Conservation (phyloP, 2,888 invertebrate genomes). For the Syrista parreyssii region DNA sequence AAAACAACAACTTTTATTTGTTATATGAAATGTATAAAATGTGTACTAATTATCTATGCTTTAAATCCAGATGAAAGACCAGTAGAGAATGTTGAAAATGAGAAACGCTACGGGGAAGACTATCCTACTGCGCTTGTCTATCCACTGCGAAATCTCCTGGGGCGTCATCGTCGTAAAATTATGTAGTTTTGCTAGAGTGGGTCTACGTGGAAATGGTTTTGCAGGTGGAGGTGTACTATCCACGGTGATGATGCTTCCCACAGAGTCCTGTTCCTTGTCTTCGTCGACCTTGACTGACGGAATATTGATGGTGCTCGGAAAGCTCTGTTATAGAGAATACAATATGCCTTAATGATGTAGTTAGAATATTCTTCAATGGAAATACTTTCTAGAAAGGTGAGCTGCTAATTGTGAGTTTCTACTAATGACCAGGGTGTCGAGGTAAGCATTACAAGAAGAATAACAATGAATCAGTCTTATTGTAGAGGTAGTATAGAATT, state of each 20-base stretch:
- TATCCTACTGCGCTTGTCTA: conserved; percentile 82
- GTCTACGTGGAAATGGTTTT: conserved; percentile 54
- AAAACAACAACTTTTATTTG: neutral
- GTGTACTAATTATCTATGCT: neutral
- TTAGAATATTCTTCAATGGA: neutral
- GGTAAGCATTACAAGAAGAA: neutral
- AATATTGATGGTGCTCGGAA: conserved; percentile 73
- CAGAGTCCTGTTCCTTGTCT: conserved; percentile 67
- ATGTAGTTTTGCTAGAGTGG: conserved; percentile 56
- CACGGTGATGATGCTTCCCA: conserved; percentile 56
- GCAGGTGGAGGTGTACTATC: conserved; percentile 51
- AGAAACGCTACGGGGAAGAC: conserved; percentile 83
- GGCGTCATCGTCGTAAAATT: conserved; percentile 83
- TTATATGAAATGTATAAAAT: neutral
- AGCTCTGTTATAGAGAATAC: conserved; percentile 68
- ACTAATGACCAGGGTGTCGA: neutral
- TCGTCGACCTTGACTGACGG: conserved; percentile 79
- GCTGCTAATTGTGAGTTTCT: too few species aligned
- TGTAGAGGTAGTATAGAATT: neutral
- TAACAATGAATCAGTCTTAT: neutral
- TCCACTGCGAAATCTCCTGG: conserved; percentile 89
- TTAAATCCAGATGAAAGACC: conserved; percentile 77
- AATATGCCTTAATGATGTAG: conserved; percentile 20
- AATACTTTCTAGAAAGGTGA: neutral
- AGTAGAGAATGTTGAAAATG: conserved; percentile 83